Conservation (phyloP, 2,113 vertebrate genomes). For the Cervus canadensis region DNA sequence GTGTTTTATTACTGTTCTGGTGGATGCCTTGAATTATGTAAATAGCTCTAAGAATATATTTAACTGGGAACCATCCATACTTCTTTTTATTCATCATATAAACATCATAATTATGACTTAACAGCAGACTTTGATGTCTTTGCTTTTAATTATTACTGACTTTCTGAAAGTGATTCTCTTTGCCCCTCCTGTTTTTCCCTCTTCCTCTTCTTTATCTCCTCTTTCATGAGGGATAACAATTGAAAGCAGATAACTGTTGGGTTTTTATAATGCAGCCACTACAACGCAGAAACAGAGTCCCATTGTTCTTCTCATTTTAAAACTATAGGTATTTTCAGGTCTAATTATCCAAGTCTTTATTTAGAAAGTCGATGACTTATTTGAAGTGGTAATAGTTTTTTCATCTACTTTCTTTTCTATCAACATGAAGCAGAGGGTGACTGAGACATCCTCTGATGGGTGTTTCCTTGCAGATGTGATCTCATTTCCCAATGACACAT, state of each 20-base stretch:
- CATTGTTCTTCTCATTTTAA: constrained; percentile 12
- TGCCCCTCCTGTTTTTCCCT: not conserved
- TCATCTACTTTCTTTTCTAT: not conserved
- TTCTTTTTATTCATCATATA: not conserved
- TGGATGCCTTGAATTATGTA: not conserved
- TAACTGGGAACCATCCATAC: not conserved
- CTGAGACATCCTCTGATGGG: not conserved
- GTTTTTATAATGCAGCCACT: not conserved
- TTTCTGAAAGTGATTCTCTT: not conserved
- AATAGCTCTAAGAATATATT: not conserved
- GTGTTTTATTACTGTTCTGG: not conserved
- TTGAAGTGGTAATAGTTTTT: not conserved
- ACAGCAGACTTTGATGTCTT: not conserved
- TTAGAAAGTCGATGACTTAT: constrained; percentile 29
- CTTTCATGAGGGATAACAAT: not conserved
- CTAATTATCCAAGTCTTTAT: constrained; percentile 32
- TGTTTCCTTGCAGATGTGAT: not conserved
- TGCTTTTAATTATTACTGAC: not conserved
- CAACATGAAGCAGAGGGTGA: not conserved
- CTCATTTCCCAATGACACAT: constrained; percentile 41
- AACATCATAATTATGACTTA: not conserved
- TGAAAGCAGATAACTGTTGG: not conserved
- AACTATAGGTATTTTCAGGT: constrained; percentile 29
- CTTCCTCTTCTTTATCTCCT: not conserved
- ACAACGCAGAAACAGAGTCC: not conserved